Percentiles rank a stretch among this genome's conserved stretches.
These are phyloP conservation scores for Solenodon paradoxus DNA, from an alignment of 2,113 vertebrate genomes.

Conservation along the genomic window DNA sequence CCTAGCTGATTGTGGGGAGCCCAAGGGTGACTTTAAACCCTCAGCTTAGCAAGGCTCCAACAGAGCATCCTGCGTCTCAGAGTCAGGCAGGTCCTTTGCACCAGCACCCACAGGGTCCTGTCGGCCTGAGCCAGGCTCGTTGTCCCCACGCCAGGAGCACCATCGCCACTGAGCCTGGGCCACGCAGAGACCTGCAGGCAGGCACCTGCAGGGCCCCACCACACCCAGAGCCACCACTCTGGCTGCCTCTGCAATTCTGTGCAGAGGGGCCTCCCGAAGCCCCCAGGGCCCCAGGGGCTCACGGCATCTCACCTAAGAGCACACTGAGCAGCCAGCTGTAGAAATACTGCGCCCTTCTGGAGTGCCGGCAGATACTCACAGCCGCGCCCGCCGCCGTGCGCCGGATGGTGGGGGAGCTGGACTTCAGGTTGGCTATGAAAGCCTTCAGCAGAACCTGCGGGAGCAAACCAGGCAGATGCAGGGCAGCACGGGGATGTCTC, in stretches of 20 bases:
- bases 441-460: slow-evolving; percentile 93
- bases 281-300: fast-evolving
- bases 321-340: slow-evolving; percentile 97
- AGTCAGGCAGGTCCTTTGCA: too few species aligned
- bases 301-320: slow-evolving; percentile 87
- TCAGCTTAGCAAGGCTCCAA: too few species aligned
- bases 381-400: slow-evolving; percentile 93
- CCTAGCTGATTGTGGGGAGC: fast-evolving
- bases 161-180: too few species aligned
- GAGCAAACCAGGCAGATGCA: neutral
- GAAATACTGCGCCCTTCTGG: slow-evolving; percentile 92
- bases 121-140: too few species aligned
- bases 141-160: too few species aligned
- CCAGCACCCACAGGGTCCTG: too few species aligned
- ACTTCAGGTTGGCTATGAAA: slow-evolving; percentile 95
- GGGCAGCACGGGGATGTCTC: neutral
- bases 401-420: slow-evolving; percentile 93
- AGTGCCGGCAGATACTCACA: slow-evolving; percentile 94
- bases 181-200: too few species aligned
- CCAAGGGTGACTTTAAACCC: too few species aligned
- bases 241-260: neutral
- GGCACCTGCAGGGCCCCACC: neutral
- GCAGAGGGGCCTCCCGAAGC: neutral
- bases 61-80: too few species aligned
- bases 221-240: neutral